Conservation (phyloP, 1,140 invertebrate genomes). For the Drosophila seguyi region DNA sequence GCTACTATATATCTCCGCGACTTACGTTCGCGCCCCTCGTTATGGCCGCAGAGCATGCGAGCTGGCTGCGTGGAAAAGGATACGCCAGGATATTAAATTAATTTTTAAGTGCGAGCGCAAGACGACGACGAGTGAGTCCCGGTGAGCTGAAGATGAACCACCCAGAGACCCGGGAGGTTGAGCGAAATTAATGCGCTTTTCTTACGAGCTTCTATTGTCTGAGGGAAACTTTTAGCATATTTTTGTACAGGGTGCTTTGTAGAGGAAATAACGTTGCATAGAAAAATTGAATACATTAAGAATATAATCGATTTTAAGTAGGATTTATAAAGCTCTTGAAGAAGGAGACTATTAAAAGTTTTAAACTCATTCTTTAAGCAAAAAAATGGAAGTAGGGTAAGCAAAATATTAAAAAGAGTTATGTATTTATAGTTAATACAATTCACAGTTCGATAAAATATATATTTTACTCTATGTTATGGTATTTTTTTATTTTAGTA, state of each 20-base stretch:
- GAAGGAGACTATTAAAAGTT: not conserved
- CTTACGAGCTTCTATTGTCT: conserved; percentile 77
- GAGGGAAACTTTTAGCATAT: conserved; percentile 72
- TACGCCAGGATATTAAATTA: conserved; percentile 82
- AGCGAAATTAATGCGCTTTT: conserved; percentile 74
- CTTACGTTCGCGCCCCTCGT: conserved; percentile 30
- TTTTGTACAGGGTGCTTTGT: conserved; percentile 55
- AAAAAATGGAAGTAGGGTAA: too few relatives aligned
- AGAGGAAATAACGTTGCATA: not conserved
- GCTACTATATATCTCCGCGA: conserved; percentile 13
- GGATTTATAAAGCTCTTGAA: not conserved
- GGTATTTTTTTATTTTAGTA: too few relatives aligned
- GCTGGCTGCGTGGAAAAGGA: conserved; percentile 65
- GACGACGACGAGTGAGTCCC: conserved; percentile 30
- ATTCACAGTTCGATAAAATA: too few relatives aligned
- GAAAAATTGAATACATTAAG: not conserved
- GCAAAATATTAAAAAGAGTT: too few relatives aligned
- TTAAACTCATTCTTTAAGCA: not conserved
- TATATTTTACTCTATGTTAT: too few relatives aligned
- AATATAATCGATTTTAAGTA: not conserved
- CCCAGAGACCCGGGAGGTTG: conserved; percentile 10
- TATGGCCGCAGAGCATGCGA: conserved; percentile 65
- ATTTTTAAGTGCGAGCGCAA: conserved; percentile 79
- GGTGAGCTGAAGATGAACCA: conserved; percentile 43
- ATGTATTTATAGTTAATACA: too few relatives aligned